These are phyloP conservation scores for Gymnocheta viridis DNA, from an alignment of 2,888 invertebrate species.

Conservation along the genomic window DNA sequence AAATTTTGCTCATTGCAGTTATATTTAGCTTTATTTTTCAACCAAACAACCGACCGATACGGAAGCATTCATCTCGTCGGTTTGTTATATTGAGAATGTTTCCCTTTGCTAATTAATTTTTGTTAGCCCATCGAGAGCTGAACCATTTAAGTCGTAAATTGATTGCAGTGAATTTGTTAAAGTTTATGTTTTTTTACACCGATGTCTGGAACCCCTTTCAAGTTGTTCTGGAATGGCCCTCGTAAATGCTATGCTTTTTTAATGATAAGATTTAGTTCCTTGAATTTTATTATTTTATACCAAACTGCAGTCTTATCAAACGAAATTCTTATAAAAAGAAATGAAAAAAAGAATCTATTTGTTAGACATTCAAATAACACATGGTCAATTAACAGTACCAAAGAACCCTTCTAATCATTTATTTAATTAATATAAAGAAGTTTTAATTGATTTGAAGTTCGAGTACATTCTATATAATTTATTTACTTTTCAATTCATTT, in stretches of 20 bases:
- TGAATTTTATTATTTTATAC: neutral
- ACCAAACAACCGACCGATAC: too few relatives aligned
- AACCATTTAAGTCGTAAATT: too few relatives aligned
- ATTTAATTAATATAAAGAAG: neutral
- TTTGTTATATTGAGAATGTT: too few relatives aligned
- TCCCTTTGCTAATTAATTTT: too few relatives aligned
- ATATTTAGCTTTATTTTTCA: too few relatives aligned
- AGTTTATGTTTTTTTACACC: neutral
- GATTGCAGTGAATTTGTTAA: too few relatives aligned
- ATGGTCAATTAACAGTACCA: neutral
- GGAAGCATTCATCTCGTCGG: too few relatives aligned
- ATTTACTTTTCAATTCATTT: conserved; percentile 8
- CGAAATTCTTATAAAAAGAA: neutral
- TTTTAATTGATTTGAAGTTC: conserved; percentile 41
- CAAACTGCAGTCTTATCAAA: conserved; percentile 3
- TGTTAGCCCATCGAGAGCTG: neutral
- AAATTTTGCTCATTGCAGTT: too few relatives aligned
- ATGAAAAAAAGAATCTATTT: neutral
- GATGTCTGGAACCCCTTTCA: neutral
- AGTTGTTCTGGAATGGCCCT: neutral
- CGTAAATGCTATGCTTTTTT: neutral
- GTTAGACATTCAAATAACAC: neutral
- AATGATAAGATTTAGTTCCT: conserved; percentile 31
- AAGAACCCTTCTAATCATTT: conserved; percentile 18
- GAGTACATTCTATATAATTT: conserved; percentile 4